Conservation (phyloP, 2,888 invertebrate species). For the Bombylius major region DNA sequence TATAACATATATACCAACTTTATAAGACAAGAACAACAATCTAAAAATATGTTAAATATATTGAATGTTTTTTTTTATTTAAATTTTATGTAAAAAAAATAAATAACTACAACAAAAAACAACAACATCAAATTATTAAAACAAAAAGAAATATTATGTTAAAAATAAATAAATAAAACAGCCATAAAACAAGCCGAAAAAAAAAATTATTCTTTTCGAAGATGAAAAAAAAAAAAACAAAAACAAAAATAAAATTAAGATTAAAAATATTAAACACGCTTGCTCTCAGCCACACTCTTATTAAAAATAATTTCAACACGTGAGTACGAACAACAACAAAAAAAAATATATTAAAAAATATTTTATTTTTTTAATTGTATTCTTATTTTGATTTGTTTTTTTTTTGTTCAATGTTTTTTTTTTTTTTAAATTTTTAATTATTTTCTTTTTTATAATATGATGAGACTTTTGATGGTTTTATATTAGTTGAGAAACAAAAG, state of each 20-base stretch:
- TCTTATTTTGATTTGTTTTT: neutral
- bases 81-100: too few relatives aligned
- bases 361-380: neutral
- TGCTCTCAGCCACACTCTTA: slow-evolving; percentile 7
- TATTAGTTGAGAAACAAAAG: neutral
- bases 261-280: slow-evolving; percentile 9
- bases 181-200: neutral
- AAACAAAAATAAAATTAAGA: slow-evolving; percentile 1
- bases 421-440: neutral
- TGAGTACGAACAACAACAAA: slow-evolving; percentile 13
- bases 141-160: too few relatives aligned
- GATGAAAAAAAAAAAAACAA: slow-evolving; percentile 5
- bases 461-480: neutral
- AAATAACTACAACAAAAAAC: too few relatives aligned
- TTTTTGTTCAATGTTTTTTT: neutral
- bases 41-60: too few relatives aligned
- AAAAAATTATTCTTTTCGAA: neutral
- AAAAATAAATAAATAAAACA: neutral
- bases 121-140: neutral
- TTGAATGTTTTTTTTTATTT: too few relatives aligned
- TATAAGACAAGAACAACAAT: too few relatives aligned
- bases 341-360: neutral
- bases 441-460: neutral
- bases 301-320: slow-evolving; percentile 8
- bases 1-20: too few relatives aligned